Percentiles rank a stretch among this genome's conserved stretches.
phyloP scores from a whole-genome alignment of 2,797 vertebrate genomes.

The Tangara arthus region DNA sequence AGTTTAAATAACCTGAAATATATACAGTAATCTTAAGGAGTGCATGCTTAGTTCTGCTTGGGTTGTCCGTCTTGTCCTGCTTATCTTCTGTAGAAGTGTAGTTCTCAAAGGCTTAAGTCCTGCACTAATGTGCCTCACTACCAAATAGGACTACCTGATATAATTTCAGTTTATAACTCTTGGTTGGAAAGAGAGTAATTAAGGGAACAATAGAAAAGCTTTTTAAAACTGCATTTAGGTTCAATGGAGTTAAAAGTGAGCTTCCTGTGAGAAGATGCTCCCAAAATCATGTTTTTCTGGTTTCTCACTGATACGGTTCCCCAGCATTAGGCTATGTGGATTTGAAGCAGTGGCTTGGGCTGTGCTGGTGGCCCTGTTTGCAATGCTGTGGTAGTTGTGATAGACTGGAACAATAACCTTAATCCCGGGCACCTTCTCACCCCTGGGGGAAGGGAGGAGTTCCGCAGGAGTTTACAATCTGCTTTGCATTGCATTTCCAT shows the following conservation, averaged over 20 bases:
- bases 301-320: not conserved
- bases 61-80: not conserved
- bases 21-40: not conserved
- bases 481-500: conserved; percentile 1
- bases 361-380: not conserved
- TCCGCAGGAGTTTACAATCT: not conserved
- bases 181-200: not conserved
- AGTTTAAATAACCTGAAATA: not conserved
- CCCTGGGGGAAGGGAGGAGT: conserved; percentile 7
- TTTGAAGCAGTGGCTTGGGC: not conserved
- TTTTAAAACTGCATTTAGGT: not conserved
- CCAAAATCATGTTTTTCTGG: not conserved
- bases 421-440: not conserved
- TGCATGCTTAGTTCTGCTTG: not conserved
- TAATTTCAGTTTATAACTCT: not conserved
- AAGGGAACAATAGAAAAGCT: conserved; percentile 12
- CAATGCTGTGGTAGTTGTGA: not conserved
- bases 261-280: not conserved
- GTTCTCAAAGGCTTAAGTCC: not conserved
- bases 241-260: not conserved
- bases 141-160: not conserved
- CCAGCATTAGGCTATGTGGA: not conserved
- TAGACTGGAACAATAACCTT: not conserved
- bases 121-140: not conserved
- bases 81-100: not conserved